These are phyloP conservation scores for Macrostomum cliftonense DNA, from an alignment of 2,888 invertebrate species.

Conservation along the genomic window DNA sequence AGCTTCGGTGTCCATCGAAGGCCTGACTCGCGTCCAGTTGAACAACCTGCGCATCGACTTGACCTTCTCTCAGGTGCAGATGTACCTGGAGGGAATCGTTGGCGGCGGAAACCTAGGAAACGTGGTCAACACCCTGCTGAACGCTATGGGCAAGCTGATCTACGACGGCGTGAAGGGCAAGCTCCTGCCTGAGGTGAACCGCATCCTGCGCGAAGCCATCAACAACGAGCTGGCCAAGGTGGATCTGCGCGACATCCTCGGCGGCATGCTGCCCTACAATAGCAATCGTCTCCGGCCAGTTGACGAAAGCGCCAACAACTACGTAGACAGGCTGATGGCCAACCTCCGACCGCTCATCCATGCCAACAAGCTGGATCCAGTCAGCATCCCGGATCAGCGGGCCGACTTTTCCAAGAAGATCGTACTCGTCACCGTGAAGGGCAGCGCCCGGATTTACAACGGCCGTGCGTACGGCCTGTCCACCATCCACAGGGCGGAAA, in stretches of 20 bases:
- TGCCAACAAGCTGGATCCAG: neutral
- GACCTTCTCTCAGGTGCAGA: neutral
- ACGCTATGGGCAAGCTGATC: neutral
- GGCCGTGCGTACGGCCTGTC: neutral
- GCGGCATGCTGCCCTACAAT: too few relatives aligned
- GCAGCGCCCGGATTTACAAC: neutral
- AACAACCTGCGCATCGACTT: neutral
- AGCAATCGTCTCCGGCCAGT: too few relatives aligned
- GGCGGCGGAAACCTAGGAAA: neutral
- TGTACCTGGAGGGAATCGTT: neutral
- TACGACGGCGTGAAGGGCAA: neutral
- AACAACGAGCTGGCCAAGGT: neutral
- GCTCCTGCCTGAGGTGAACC: neutral
- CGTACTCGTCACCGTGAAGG: neutral
- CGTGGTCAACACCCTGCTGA: neutral
- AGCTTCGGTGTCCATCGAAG: too few relatives aligned
- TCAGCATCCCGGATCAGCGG: neutral
- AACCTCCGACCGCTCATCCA: neutral
- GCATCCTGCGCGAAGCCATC: neutral
- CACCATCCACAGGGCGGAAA: neutral
- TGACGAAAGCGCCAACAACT: neutral
- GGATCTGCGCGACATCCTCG: neutral
- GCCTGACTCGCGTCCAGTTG: too few relatives aligned
- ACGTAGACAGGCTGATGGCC: neutral
- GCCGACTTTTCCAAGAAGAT: neutral